A percentile compares a stretch with the other conserved stretches of the same genome.
These are phyloP conservation scores for Heliocidaris tuberculata DNA, from an alignment of 35 echinoderm and acorn worm species.

Conservation along the genomic window DNA sequence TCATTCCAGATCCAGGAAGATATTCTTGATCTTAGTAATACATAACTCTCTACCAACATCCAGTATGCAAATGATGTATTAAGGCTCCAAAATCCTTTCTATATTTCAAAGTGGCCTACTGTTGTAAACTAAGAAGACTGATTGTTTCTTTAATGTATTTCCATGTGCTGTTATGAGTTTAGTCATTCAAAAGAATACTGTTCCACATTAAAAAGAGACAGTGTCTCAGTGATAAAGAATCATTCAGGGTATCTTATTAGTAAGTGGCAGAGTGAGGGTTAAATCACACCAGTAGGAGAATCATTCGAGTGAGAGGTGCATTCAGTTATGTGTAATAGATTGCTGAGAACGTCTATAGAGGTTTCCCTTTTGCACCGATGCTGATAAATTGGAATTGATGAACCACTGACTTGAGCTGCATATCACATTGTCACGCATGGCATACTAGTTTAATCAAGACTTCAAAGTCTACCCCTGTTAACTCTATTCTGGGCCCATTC, in stretches of 20 bases:
- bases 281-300: not conserved
- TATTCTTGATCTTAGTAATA: not conserved
- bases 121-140: too few species aligned
- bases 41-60: too few species aligned
- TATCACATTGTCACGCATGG: not conserved
- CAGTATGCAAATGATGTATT: too few species aligned
- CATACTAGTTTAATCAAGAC: not conserved
- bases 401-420: not conserved
- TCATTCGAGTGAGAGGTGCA: not conserved
- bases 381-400: not conserved
- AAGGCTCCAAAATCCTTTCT: too few species aligned
- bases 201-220: too few species aligned
- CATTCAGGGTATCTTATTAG: too few species aligned
- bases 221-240: too few species aligned
- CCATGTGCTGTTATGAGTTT: too few species aligned
- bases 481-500: not conserved
- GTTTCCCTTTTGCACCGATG: not conserved
- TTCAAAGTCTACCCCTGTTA: not conserved
- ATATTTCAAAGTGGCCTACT: too few species aligned
- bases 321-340: not conserved
- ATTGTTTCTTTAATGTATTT: too few species aligned
- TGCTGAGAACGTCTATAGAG: not conserved
- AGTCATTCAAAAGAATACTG: too few species aligned
- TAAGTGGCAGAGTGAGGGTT: not conserved
- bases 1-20: not conserved